Evolutionary conservation across 2,113 vertebrate species (phyloP), one percentile per base, ranked within the genome.

Genomic region (Cairina moschata): DNA sequence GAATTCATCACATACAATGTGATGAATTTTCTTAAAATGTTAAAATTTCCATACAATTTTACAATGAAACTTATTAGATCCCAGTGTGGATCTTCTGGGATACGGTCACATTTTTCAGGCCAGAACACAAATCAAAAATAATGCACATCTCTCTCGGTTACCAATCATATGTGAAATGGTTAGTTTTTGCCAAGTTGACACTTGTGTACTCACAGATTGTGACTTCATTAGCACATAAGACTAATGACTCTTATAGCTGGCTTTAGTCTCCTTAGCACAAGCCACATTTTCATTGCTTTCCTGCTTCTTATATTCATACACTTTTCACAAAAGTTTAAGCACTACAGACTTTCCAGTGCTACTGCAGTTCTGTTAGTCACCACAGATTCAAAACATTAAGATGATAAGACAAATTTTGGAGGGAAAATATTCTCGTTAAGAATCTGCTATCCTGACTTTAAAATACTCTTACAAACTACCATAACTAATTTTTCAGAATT

Each of bases 111-210:
- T 69, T 46, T 36, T 36, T 31, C 25, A 22, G 52, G 29, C 21
- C 52, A 76, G 62, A 46, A 66, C 23, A 75, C 38, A 50, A 52
- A 28, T 63, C 48, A 58, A 55, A 56, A 8, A 26, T 50, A 44
- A 13, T 3, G 5, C 6, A 8, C 50, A 34, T 3, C 15, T 1
- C 25, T n/a, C 21, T 1, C 9, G 13, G 48, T 38, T 60, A 75
- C 6, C 32, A 60, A 13, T 2, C 2, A 48, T 4, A 62, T 0
- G 0, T 23, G 16, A 29, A 59, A 29, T 6, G 11, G 26, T 32
- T 42, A 25, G n/a, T n/a, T 48, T 86, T 48, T 75, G n/a, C 38
- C 29, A 48, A 17, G 56, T 48, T 79, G 8, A 75, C 44, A 20
- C 50, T 65, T 38, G 21, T 48, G 55, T 48, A 55, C 55, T 59